phyloP scores from a whole-genome alignment of 1,140 invertebrate species.

The Drosophila funebris region DNA sequence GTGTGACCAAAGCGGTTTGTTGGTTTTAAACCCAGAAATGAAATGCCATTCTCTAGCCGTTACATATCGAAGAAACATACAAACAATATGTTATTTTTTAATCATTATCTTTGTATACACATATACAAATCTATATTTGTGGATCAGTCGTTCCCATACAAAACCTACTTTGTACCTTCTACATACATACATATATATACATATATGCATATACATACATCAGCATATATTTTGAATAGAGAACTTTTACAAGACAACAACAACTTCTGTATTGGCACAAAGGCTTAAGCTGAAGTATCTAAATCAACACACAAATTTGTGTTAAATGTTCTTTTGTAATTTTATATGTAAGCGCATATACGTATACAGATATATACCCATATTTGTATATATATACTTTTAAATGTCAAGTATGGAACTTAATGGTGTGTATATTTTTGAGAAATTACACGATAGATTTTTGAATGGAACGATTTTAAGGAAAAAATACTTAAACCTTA shows the following conservation, averaged over 20 bases:
- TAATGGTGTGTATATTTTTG: slow-evolving; percentile 65
- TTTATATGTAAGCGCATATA: slow-evolving; percentile 53
- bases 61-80: slow-evolving; percentile 46
- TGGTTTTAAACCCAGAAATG: slow-evolving; percentile 21
- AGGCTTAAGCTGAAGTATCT: slow-evolving; percentile 47
- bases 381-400: slow-evolving; percentile 32
- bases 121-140: slow-evolving; percentile 16
- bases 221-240: slow-evolving; percentile 76
- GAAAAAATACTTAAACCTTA: slow-evolving; percentile 1
- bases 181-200: slow-evolving; percentile 24
- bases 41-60: slow-evolving; percentile 73
- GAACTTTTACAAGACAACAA: slow-evolving; percentile 64
- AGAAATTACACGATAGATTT: slow-evolving; percentile 62
- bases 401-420: slow-evolving; percentile 55
- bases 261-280: slow-evolving; percentile 34
- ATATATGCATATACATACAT: slow-evolving; percentile 33
- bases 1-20: slow-evolving; percentile 64
- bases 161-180: slow-evolving; percentile 73
- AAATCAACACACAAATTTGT: slow-evolving; percentile 44
- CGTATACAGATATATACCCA: slow-evolving; percentile 12
- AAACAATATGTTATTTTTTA: slow-evolving; percentile 21
- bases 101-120: slow-evolving; percentile 8
- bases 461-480: slow-evolving; percentile 63
- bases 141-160: slow-evolving; percentile 28
- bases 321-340: slow-evolving; percentile 70